Percentiles rank a stretch among this genome's conserved stretches.
Evolutionary conservation across 2,888 invertebrate genomes (phyloP).

Genomic region (Leucophora obtusa): DNA sequence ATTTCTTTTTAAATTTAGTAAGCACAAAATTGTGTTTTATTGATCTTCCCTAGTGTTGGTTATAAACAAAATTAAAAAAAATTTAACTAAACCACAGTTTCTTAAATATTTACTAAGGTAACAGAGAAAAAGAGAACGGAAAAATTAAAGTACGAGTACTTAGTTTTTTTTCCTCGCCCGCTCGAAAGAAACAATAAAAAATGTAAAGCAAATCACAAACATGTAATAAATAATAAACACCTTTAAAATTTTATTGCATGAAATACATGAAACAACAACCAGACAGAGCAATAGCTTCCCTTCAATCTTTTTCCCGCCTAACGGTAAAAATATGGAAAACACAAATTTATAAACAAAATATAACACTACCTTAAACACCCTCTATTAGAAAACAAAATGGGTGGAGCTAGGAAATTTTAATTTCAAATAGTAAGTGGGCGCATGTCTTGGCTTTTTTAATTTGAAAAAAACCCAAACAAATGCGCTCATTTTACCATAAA

Average conservation of each 20-base stretch:
- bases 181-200: slow-evolving; percentile 25
- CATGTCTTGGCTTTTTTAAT: not conserved
- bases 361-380: slow-evolving; percentile 23
- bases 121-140: slow-evolving; percentile 7
- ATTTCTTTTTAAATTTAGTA: too few species aligned
- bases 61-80: slow-evolving; percentile 14
- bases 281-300: slow-evolving; percentile 17
- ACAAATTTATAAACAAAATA: not conserved
- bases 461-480: not conserved
- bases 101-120: slow-evolving; percentile 23
- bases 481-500: slow-evolving; percentile 1
- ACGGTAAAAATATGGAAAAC: not conserved
- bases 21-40: not conserved
- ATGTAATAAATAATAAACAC: slow-evolving; percentile 69
- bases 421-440: not conserved
- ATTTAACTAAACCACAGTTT: slow-evolving; percentile 24
- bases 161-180: not conserved
- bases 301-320: not conserved
- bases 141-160: slow-evolving; percentile 13
- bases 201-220: slow-evolving; percentile 66
- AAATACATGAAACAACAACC: slow-evolving; percentile 41
- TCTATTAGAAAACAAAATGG: slow-evolving; percentile 10
- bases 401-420: slow-evolving; percentile 44
- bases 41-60: slow-evolving; percentile 8
- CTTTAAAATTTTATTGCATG: slow-evolving; percentile 68